Evolutionary conservation across 2,113 vertebrate genomes (phyloP), one percentile per base, ranked within the genome.

Genomic region (Xerus inauris): DNA sequence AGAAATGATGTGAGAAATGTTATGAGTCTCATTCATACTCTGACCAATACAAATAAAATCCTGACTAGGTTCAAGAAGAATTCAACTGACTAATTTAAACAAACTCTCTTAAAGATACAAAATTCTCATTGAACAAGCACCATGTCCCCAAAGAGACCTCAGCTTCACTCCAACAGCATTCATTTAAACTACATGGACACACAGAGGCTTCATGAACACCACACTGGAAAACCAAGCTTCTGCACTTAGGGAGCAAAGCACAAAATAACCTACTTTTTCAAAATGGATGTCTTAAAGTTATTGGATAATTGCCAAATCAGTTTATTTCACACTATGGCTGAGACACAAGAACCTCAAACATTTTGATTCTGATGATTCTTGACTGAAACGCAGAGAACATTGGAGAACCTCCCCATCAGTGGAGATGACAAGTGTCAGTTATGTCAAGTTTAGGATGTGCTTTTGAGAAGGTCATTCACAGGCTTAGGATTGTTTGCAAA

Each of bases 1-100:
- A n/a, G n/a, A n/a, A 92, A 59, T 79, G 65, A 97, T 98, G 93
- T 89, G 75, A 98, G 86, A 98, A 97, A 97, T 94, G 86, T 54
- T 88, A 90, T 92, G 8, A 93, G 83, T 26, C 47, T 30, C 54
- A 62, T 59, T 80, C 84, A 85, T 79, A 80, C 24, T 92, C 87
- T 85, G 30, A 28, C 40, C 67, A 94, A 45, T 26, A 69, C 62
- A 92, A 94, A 76, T 57, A 83, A 75, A 49, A 84, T 87, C 20
- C 28, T 72, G 72, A 90, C 24, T 42, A 92, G 51, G 26, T 94
- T 81, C 71, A 49, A 84, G 73, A 67, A 80, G 17, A 96, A 87
- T 59, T 92, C 49, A 57, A 28, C 17, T 49, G 83, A 73, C 14
- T 51, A 35, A 88, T 79, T 92, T 65, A 91, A 87, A 24, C 13